A percentile compares a stretch with the other conserved stretches of the same genome.
Conservation (phyloP, 2,888 invertebrate species). For the Nudaria mundana region DNA sequence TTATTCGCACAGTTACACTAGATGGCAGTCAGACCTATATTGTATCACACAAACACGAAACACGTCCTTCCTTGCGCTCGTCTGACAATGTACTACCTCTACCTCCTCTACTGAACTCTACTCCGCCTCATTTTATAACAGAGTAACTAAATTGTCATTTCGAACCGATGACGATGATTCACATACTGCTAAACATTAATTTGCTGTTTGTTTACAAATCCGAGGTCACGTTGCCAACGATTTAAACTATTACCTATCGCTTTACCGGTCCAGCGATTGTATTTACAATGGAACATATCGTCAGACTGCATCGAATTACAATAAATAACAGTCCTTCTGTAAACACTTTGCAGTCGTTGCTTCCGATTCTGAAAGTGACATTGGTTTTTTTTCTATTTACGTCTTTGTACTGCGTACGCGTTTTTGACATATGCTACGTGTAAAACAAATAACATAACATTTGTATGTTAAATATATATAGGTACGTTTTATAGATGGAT, state of each 20-base stretch:
- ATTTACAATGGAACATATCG: not conserved
- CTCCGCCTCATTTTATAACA: constrained; percentile 13
- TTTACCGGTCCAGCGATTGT: constrained; percentile 3
- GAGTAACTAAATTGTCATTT: constrained; percentile 23
- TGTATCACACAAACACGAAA: constrained; percentile 7
- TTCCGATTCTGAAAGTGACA: not conserved
- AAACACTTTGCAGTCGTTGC: not conserved
- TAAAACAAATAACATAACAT: no score
- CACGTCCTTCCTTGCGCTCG: constrained; percentile 21
- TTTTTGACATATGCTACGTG: no score
- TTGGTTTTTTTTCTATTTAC: not conserved
- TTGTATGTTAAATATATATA: no score
- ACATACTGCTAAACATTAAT: constrained; percentile 22
- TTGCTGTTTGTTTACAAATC: constrained; percentile 29
- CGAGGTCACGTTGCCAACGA: constrained; percentile 23
- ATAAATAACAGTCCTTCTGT: constrained; percentile 2
- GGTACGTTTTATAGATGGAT: no score
- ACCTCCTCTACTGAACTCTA: not conserved
- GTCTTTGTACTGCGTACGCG: no score
- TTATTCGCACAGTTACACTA: constrained; percentile 9
- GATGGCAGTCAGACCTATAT: constrained; percentile 13
- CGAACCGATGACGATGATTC: constrained; percentile 32
- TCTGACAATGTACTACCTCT: constrained; percentile 25
- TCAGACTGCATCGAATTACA: constrained; percentile 1
- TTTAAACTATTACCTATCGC: constrained; percentile 11